These are phyloP conservation scores for Zonitis immaculata DNA, from an alignment of 2,888 invertebrate genomes.

Conservation along the genomic window DNA sequence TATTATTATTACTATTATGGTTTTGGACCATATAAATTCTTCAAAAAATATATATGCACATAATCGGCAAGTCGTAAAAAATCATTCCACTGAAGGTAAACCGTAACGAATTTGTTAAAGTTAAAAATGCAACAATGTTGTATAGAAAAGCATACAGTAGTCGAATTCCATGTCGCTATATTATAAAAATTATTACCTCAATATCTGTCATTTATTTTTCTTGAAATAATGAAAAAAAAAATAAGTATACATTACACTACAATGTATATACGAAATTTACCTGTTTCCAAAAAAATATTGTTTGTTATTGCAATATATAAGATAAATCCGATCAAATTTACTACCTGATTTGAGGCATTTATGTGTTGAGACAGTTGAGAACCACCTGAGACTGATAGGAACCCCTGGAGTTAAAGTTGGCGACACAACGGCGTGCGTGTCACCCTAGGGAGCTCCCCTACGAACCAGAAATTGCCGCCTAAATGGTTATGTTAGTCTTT, in stretches of 20 bases:
- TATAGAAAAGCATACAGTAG: neutral
- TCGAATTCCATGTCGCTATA: neutral
- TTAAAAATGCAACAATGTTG: constrained; percentile 10
- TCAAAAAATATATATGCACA: too few species aligned
- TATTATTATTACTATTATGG: too few species aligned
- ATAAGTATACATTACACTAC: too few species aligned
- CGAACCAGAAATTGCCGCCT: constrained; percentile 22
- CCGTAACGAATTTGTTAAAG: constrained; percentile 6
- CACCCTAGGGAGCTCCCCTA: constrained; percentile 24
- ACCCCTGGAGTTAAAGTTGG: constrained; percentile 29
- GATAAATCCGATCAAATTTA: constrained; percentile 20
- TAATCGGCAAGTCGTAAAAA: constrained; percentile 13
- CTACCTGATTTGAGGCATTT: constrained; percentile 16
- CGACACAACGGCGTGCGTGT: constrained; percentile 29
- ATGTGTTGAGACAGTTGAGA: constrained; percentile 16
- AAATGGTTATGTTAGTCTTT: constrained; percentile 33
- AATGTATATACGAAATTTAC: constrained; percentile 2
- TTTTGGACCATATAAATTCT: too few species aligned
- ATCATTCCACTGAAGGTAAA: constrained; percentile 6
- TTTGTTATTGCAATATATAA: constrained; percentile 6
- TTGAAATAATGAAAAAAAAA: too few species aligned
- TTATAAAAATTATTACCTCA: neutral
- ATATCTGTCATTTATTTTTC: neutral
- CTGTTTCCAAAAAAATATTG: neutral
- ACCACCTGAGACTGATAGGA: constrained; percentile 28